Evolutionary conservation across 1,140 invertebrate genomes (phyloP).

Genomic region (Arion vulgaris): DNA sequence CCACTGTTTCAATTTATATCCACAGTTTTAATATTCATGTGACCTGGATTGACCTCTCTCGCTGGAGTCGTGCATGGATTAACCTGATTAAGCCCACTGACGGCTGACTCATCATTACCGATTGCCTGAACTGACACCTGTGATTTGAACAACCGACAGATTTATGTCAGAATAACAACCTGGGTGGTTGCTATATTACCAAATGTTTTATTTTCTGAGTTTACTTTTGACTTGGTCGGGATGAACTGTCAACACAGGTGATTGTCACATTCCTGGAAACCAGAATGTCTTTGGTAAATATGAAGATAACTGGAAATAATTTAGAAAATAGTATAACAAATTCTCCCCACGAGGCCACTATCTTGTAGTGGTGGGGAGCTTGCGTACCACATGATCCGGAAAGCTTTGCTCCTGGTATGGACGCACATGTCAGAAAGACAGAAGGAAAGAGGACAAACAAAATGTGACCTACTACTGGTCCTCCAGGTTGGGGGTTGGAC

Average conservation of each 20-base stretch:
- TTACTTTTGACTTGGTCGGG: neutral
- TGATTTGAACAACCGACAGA: neutral
- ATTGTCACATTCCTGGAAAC: too few species aligned
- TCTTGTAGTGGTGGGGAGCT: too few species aligned
- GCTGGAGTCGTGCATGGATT: neutral
- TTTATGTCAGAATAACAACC: neutral
- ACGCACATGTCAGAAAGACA: too few species aligned
- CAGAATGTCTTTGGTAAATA: too few species aligned
- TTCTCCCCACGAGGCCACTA: too few species aligned
- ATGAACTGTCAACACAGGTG: neutral
- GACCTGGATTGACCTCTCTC: neutral
- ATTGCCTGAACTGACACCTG: neutral
- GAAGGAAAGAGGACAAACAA: too few species aligned
- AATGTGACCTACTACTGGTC: too few species aligned
- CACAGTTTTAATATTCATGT: neutral
- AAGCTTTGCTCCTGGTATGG: too few species aligned
- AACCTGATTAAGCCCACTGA: neutral
- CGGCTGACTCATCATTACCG: neutral
- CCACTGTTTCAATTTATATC: neutral
- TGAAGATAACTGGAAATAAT: too few species aligned
- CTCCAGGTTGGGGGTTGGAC: too few species aligned
- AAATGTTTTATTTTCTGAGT: neutral
- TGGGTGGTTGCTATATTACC: neutral
- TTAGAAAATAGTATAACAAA: too few species aligned
- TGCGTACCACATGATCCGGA: too few species aligned